Base-by-base conservation (phyloP, 2,797 vertebrate species). In the Coluber constrictor region DNA sequence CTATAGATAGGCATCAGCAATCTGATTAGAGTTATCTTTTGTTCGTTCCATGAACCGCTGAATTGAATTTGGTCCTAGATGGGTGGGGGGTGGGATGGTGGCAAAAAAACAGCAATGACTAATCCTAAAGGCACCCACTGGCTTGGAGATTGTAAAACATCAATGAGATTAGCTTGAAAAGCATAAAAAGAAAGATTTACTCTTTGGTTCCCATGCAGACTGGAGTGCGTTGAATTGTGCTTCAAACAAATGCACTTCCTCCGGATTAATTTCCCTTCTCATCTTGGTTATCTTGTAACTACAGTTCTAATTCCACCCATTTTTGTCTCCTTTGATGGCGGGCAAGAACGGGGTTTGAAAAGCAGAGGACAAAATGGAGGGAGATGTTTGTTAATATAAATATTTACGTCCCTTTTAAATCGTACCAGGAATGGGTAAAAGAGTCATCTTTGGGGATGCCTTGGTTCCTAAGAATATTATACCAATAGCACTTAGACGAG, bases 111-210 rank as follows among this genome's bases (percentile, higher is more conserved):
- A 83, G 18, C 43, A 93, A 43, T 43, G 5, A 61, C 79, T 94
- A 95, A 93, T 90, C 29, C 43, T 79, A 29, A 61, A 92, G 4
- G 15, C 8, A 74, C 56, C 32, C 47, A 54, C 0, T 1, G 25
- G 0, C 54, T 55, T 57, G 91, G 88, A 92, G 55, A 89, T n/a
- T 91, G 9, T 89, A 94, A 90, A 95, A 91, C 51, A 92, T 93
- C 61, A 94, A 13, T 89, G 92, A n/a, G 57, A 96, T 96, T 96
- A 94, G 74, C 51, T 60, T 56, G 66, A 94, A 95, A 91, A 92
- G 4, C 3, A 66, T 51, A 61, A 92, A 91, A 57, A 70, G 32
- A 55, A 93, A 94, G 79, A 92, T 92, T 37, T 16, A 10, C 57
- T 37, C 1, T 88, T 95, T 55, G 3, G 4, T 93, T 94, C 91